phyloP scores from a whole-genome alignment of 2,113 vertebrate species.

The Dicrurus megarhynchus region DNA sequence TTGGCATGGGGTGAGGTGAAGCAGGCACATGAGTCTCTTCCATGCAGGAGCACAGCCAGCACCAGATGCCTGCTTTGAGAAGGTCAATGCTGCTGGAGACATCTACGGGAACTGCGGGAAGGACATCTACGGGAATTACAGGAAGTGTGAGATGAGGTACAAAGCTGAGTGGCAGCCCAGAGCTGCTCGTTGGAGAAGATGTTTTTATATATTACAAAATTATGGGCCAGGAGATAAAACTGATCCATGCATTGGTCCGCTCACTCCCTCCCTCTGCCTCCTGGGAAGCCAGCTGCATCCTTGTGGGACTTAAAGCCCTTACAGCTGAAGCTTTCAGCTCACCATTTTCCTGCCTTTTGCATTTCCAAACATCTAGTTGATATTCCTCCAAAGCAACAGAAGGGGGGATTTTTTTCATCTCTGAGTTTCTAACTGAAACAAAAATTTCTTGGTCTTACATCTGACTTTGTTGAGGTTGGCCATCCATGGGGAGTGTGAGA shows the following conservation, averaged over 20 bases:
- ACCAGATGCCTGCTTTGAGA: conserved; percentile 88
- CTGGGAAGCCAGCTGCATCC: not conserved
- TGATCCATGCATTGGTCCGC: not conserved
- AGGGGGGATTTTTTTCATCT: not conserved
- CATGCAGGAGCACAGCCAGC: conserved; percentile 83
- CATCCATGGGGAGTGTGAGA: not conserved
- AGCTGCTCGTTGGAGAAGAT: not conserved
- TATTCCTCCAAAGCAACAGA: not conserved
- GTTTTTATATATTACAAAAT: not conserved
- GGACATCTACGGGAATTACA: conserved; percentile 84
- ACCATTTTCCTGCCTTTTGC: not conserved
- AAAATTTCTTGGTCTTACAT: not conserved
- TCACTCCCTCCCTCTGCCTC: not conserved
- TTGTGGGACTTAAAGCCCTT: not conserved
- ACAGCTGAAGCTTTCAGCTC: not conserved
- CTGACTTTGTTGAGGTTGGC: not conserved
- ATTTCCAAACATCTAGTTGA: not conserved
- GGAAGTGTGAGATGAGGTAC: conserved; percentile 85
- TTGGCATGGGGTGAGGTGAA: not conserved
- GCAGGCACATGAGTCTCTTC: not conserved
- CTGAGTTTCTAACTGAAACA: not conserved
- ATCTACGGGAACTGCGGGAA: conserved; percentile 94
- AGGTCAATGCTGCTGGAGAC: conserved; percentile 90
- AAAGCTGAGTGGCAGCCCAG: not conserved
- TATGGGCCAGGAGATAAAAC: not conserved